phyloP scores from a whole-genome alignment of 1,140 invertebrate genomes.

The Drosophila subobscura region DNA sequence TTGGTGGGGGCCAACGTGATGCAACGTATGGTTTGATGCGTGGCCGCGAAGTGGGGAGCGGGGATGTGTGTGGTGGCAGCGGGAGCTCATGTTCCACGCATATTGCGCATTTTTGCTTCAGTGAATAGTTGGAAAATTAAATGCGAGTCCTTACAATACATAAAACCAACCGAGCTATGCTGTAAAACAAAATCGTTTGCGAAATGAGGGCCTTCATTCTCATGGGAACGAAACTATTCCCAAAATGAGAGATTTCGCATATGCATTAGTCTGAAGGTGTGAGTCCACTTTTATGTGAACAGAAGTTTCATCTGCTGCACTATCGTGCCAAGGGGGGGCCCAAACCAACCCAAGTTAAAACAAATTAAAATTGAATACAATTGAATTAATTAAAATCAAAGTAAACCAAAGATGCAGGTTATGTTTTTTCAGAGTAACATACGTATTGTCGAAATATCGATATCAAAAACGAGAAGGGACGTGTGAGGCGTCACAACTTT shows the following conservation, averaged over 20 bases:
- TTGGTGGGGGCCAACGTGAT: conserved; percentile 35
- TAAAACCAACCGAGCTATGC: conserved; percentile 52
- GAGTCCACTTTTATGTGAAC: not conserved
- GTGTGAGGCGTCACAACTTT: too few species aligned
- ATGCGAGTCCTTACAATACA: conserved; percentile 40
- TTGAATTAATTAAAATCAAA: too few species aligned
- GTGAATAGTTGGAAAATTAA: conserved; percentile 59
- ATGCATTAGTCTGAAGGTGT: conserved; percentile 30
- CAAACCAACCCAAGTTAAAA: too few species aligned
- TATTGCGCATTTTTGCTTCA: conserved; percentile 51
- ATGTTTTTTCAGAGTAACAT: too few species aligned
- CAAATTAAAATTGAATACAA: too few species aligned
- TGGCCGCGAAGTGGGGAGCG: not conserved
- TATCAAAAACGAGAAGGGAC: too few species aligned
- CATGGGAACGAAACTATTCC: conserved; percentile 36
- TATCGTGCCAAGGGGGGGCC: too few species aligned
- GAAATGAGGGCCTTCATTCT: conserved; percentile 25
- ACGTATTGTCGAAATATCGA: too few species aligned
- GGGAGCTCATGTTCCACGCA: conserved; percentile 26
- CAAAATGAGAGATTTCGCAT: conserved; percentile 9
- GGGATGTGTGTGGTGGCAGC: not conserved
- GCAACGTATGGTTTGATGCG: too few species aligned
- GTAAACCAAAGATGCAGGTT: too few species aligned
- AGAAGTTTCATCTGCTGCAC: too few species aligned
- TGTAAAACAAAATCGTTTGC: conserved; percentile 47